Evolutionary conservation across 2,888 invertebrate genomes (phyloP), one percentile per base, ranked within the genome.

Genomic region (Pegoplata infirma): DNA sequence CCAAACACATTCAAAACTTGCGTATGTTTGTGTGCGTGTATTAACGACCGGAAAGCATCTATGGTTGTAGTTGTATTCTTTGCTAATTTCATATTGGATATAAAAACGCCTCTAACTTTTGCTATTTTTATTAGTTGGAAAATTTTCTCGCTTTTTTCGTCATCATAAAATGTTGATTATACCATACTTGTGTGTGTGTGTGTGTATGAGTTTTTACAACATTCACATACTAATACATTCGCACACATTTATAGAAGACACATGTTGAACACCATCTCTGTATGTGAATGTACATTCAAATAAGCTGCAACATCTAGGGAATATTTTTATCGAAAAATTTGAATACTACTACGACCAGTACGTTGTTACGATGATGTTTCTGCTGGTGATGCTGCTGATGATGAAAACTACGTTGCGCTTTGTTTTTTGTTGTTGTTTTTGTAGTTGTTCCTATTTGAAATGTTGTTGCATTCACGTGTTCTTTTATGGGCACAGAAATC

Each of bases 321-420:
- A 88, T 89, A 87, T 85, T 85, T 75, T 87, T 85, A 87, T 87
- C 84, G 86, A 83, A 87, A 73, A 89, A 84, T 85, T 84, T 84
- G 83, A 84, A 84, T 85, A 68, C 69, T 73, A 64, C 69, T 44
- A 66, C 51, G 46, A 36, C 23, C 28, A 53, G 61, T 36, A 69
- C 19, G 69, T 47, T 69, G 68, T 69, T 74, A 56, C 71, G 56
- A 75, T 59, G 64, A 12, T 40, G n/a, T 63, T 69, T 68, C 46
- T 23, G 66, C 58, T 58, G 72, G 19, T 51, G 63, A 16, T 56
- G 23, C 40, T 46, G 67, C 68, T 68, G 44, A 53, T 28, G 53
- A 58, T 46, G 64, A 53, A 53, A 25, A 36, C n/a, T 58, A 59
- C 46, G 14, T 46, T 51, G 14, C 49, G 19, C 28, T 23, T 16